phyloP scores from a whole-genome alignment of 2,113 vertebrate genomes.

The Cygnus buccinator region DNA sequence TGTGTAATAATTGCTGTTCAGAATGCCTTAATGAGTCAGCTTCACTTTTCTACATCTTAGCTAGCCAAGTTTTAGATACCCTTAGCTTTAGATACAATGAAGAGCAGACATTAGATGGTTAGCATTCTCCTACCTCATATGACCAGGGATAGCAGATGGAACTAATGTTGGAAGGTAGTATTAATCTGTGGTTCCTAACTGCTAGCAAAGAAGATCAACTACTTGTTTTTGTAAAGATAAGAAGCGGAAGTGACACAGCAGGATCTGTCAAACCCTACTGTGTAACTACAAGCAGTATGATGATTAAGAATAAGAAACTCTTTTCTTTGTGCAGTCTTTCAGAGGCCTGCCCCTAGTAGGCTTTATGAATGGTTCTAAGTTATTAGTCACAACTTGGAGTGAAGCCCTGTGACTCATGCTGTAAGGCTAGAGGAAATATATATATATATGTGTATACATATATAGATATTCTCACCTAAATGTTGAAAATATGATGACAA shows the following conservation, averaged over 20 bases:
- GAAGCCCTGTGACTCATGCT: background rate
- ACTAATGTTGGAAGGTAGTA: background rate
- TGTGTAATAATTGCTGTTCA: background rate
- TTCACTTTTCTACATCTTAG: background rate
- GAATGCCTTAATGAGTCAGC: background rate
- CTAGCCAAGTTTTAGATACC: background rate
- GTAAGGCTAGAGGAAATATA: background rate
- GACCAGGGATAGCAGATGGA: background rate
- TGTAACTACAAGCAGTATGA: background rate
- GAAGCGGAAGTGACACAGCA: background rate
- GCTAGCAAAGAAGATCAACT: background rate
- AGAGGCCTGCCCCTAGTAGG: background rate
- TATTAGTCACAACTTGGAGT: background rate
- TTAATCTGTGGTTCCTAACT: background rate
- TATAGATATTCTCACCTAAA: background rate
- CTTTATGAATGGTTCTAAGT: background rate
- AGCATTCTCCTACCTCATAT: background rate
- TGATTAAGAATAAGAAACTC: background rate
- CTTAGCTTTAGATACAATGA: background rate
- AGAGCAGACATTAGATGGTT: background rate
- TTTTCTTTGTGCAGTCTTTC: background rate
- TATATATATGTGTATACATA: background rate
- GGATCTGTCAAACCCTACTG: background rate
- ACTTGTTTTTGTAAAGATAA: background rate
- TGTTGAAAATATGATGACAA: background rate